A percentile compares a stretch with the other conserved stretches of the same genome.
These are phyloP conservation scores for Kryptolebias ocellatus DNA, from an alignment of 2,797 vertebrate species.

Conservation along the genomic window DNA sequence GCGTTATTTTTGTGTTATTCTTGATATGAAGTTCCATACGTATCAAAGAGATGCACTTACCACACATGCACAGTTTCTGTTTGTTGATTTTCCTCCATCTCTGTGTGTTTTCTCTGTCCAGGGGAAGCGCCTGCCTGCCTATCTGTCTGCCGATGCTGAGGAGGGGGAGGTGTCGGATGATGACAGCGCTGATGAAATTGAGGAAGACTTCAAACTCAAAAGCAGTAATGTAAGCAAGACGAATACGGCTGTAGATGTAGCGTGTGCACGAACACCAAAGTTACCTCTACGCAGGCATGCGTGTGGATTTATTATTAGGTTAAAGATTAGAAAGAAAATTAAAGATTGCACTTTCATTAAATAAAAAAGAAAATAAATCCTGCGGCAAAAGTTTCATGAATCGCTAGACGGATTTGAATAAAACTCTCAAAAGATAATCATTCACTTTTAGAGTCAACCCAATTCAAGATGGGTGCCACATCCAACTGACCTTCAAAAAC, in stretches of 20 bases:
- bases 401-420: too few relatives aligned
- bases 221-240: constrained; percentile 86
- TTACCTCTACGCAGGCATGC: neutral
- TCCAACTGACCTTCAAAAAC: too few relatives aligned
- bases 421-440: too few relatives aligned
- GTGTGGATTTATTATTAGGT: too few relatives aligned
- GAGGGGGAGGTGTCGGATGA: constrained; percentile 98
- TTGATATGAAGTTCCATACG: neutral
- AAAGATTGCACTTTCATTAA: too few relatives aligned
- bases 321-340: too few relatives aligned
- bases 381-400: too few relatives aligned
- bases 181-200: constrained; percentile 97
- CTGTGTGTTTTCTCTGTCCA: constrained; percentile 58
- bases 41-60: neutral
- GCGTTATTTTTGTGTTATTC: constrained; percentile 19
- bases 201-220: constrained; percentile 97
- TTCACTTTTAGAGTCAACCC: too few relatives aligned
- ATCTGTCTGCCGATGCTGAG: constrained; percentile 92
- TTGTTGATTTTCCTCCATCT: constrained; percentile 2
- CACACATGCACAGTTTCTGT: constrained; percentile 11
- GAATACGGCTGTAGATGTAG: neutral
- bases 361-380: too few relatives aligned
- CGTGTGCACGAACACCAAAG: neutral
- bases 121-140: constrained; percentile 93
- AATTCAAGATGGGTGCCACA: too few relatives aligned